Conservation (phyloP, 2,797 vertebrate genomes). For the Oreonectes daqikongensis region DNA sequence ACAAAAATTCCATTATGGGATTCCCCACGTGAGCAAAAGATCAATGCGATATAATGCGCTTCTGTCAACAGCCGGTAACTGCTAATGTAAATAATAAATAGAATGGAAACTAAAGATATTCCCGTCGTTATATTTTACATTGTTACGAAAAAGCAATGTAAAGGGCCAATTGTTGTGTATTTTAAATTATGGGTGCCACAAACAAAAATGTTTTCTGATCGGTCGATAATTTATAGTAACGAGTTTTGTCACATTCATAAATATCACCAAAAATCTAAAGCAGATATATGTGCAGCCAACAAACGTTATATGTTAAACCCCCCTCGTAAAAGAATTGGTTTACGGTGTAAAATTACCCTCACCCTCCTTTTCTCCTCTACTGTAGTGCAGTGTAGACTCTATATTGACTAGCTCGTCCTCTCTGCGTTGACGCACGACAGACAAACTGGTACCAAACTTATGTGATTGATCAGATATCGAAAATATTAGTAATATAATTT, state of each 20-base stretch:
- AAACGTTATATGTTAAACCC: background rate
- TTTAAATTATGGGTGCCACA: too few species aligned
- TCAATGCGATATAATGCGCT: background rate
- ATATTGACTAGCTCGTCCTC: conserved; percentile 1
- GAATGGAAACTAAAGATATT: background rate
- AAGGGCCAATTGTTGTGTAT: too few species aligned
- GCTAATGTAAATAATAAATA: background rate
- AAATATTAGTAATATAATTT: background rate
- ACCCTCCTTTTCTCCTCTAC: background rate
- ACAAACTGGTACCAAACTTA: background rate
- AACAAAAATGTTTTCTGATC: too few species aligned
- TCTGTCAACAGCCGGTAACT: background rate
- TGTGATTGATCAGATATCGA: background rate
- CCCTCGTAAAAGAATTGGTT: background rate
- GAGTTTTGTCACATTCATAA: too few species aligned
- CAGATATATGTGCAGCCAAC: background rate
- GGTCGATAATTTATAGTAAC: too few species aligned
- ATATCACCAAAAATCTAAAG: background rate
- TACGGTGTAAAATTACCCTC: background rate
- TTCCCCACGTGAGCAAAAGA: conserved; percentile 1
- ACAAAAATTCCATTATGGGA: conserved; percentile 13
- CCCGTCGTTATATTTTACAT: too few species aligned
- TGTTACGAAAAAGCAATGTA: too few species aligned
- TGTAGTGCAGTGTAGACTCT: background rate
- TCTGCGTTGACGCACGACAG: background rate